Base-by-base conservation (phyloP, 2,888 invertebrate species). In the Elaeidobius kamerunicus region DNA sequence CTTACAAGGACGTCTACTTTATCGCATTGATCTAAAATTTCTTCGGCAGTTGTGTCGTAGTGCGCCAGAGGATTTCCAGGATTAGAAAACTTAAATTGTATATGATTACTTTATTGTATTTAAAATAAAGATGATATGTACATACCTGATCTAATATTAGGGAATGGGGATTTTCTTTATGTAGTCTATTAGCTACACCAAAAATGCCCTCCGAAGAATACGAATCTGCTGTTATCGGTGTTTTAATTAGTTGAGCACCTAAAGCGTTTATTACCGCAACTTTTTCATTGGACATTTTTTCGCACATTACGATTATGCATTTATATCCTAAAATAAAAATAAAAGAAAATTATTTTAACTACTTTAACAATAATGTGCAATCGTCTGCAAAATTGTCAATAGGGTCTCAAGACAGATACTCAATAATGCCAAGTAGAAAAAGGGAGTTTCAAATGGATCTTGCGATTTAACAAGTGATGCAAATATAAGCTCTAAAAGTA, bases 251-350 rank as follows among this genome's bases (percentile, higher is more conserved):
- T 75, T 95, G 88, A 1, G 98, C 95, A 1, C 98, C 98, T 28
- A 99, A 77, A 0, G 91, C 89, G 61, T 82, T 78, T 57, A 99
- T 73, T 0, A 91, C 87, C 66, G 89, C 87, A 2, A 94, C 93
- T 76, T 99, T 99, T 72, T 99, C 98, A 30, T 57, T 57, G 7
- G 96, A 96, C 98, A 99, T 99, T 77, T 97, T 98, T 70, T 95
- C 92, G 1, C 98, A 96, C 86, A 99, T 88, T 0, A 97, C 94
- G 68, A 99, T 96, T 47, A 98, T 86, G 73, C 97, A 97, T 61
- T 87, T 85, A 75, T 98, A 99, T 5, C 95, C 81, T 76, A 69
- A 67, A 59, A 39, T 39, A 28, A 17, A 3, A 38, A 16, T 16
- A 20, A 42, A 27, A 42, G 11, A 39, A 2, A 5, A 39, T 7